A percentile compares a stretch with the other conserved stretches of the same genome.
Conservation (phyloP, 2,888 invertebrate species). For the Apotomis betuletana region DNA sequence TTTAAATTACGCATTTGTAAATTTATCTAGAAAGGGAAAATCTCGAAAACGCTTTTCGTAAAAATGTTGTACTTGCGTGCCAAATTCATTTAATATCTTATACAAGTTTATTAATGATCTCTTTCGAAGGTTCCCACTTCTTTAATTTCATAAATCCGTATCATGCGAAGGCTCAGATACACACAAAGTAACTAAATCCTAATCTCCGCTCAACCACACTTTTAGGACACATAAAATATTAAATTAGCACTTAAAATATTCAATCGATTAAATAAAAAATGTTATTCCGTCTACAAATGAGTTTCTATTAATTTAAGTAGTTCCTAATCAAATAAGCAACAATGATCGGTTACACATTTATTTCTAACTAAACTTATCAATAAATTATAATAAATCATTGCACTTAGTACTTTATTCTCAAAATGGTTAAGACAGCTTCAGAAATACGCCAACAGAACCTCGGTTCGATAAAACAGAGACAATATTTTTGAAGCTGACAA, state of each 20-base stretch:
- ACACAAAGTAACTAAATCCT: slow-evolving; percentile 18
- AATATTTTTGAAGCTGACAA: slow-evolving; percentile 60
- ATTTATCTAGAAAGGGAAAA: slow-evolving; percentile 39
- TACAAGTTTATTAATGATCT: slow-evolving; percentile 23
- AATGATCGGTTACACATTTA: slow-evolving; percentile 48
- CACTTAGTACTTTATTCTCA: slow-evolving; percentile 57
- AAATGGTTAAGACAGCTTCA: slow-evolving; percentile 61
- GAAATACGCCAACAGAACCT: slow-evolving; percentile 47
- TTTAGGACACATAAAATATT: slow-evolving; percentile 31
- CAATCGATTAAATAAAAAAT: slow-evolving; percentile 40
- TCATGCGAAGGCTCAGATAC: slow-evolving; percentile 17
- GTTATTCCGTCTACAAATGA: slow-evolving; percentile 41
- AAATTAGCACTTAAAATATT: slow-evolving; percentile 41
- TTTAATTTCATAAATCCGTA: slow-evolving; percentile 10
- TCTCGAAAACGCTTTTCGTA: slow-evolving; percentile 24
- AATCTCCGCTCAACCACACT: slow-evolving; percentile 27
- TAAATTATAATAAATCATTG: slow-evolving; percentile 58
- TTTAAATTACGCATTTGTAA: slow-evolving; percentile 41
- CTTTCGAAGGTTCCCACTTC: neutral
- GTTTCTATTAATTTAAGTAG: slow-evolving; percentile 43
- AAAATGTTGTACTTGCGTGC: slow-evolving; percentile 40
- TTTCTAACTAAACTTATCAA: slow-evolving; percentile 55
- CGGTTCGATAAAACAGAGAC: neutral
- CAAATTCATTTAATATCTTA: slow-evolving; percentile 28
- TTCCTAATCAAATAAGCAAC: slow-evolving; percentile 46